These are phyloP conservation scores for Tamias sibiricus DNA, from an alignment of 2,113 vertebrate species.

Conservation along the genomic window DNA sequence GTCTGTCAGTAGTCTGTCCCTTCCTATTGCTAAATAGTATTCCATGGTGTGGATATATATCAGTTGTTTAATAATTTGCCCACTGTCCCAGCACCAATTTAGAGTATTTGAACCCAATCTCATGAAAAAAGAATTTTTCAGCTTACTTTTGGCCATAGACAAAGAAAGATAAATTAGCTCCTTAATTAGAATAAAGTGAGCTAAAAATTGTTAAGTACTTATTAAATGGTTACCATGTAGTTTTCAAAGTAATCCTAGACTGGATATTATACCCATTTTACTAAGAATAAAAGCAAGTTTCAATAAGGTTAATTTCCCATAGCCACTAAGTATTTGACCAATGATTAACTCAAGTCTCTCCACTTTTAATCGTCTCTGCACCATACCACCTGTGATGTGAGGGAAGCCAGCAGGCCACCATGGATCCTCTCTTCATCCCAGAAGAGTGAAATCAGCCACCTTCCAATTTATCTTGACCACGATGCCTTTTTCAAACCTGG, in stretches of 20 bases:
- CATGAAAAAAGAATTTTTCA: background rate
- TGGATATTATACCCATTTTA: background rate
- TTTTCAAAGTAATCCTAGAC: background rate
- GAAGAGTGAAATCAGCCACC: background rate
- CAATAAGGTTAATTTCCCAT: background rate
- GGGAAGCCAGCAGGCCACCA: background rate
- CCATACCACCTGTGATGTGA: background rate
- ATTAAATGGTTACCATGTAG: background rate
- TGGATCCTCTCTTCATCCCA: background rate
- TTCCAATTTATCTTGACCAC: background rate
- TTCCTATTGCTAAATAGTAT: background rate
- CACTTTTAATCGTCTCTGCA: background rate
- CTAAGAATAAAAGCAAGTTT: background rate
- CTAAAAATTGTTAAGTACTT: background rate
- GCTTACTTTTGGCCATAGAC: background rate
- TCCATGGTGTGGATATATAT: background rate
- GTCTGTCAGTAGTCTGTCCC: background rate
- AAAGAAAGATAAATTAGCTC: constrained; percentile 1
- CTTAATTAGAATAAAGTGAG: background rate
- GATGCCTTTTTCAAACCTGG: background rate
- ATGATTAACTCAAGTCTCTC: background rate
- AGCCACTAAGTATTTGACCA: background rate
- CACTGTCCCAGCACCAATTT: background rate
- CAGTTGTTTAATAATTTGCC: background rate
- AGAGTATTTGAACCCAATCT: background rate